Percentiles rank a stretch among this genome's conserved stretches.
phyloP scores from a whole-genome alignment of 2,888 invertebrate species.

The Lutraria lutraria region DNA sequence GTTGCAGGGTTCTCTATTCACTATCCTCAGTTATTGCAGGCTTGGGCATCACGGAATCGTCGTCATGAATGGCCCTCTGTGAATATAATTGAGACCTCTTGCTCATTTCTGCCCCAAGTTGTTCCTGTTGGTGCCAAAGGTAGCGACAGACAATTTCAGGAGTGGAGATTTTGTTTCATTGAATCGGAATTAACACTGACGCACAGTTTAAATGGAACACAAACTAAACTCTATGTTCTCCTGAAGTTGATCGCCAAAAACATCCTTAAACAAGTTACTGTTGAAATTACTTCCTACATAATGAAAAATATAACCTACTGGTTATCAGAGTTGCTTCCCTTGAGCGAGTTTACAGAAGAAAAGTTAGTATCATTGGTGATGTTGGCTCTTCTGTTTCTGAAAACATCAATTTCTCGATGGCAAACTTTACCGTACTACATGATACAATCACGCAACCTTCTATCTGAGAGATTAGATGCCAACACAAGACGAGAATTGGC shows the following conservation, averaged over 20 bases:
- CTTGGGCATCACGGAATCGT: neutral
- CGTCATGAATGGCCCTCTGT: neutral
- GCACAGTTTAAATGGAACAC: neutral
- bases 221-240: conserved; percentile 2
- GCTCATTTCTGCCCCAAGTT: neutral
- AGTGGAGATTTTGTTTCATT: conserved; percentile 9
- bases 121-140: conserved; percentile 21
- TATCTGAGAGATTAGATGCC: neutral
- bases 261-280: neutral
- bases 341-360: neutral
- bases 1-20: neutral
- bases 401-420: neutral
- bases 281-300: neutral
- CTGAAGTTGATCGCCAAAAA: neutral
- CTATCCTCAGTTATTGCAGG: neutral
- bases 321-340: neutral
- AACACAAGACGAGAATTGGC: neutral
- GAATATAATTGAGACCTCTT: neutral
- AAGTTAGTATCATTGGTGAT: neutral
- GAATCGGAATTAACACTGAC: neutral
- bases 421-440: conserved; percentile 17
- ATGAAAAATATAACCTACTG: conserved; percentile 22
- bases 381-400: neutral
- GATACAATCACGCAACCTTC: neutral
- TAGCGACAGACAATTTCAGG: neutral